Evolutionary conservation across 2,113 vertebrate species (phyloP), one percentile per base, ranked within the genome.

Genomic region (Cyanoderma ruficeps): DNA sequence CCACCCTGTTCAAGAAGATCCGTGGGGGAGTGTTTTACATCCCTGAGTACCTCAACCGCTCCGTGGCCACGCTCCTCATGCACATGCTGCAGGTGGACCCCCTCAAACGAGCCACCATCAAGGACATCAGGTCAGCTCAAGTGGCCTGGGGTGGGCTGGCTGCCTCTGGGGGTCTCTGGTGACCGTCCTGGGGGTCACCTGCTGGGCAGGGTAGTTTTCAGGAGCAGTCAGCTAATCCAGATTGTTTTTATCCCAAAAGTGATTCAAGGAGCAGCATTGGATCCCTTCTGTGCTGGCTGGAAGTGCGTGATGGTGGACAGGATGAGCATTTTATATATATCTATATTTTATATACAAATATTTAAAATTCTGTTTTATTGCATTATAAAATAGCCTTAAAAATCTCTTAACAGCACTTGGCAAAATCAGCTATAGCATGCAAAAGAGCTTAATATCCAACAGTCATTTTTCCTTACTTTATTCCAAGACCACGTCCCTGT

Each of bases 21-120:
- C 98, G 99, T 37, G 99, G 99, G 25, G 99, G 99, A 2, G 99
- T 99, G n/a, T 99, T 99, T 92, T 99, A 99, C 97, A 99, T 99
- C 96, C 99, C 99, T 0, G 99, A 99, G 71, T 99, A 99, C 97
- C 98, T 99, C 96, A 99, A 98, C 70, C 99, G 98, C 47, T 98
- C 99, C 2, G 98, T 99, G 42, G 99, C 99, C 85, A 99, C 98
- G 31, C 98, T 99, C 18, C 98, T 99, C 68, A 98, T 99, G 98
- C 98, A 99, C 89, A 99, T 99, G 99, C 96, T 99, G 83, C 99
- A 99, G 95, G 99, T 99, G 86, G 99, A 99, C 92, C 99, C 99
- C 28, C 98, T 99, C 72, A 99, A 99, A 92, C 97, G 99, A 95
- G 99, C 99, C 91, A 99, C 99, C 89, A 99, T 99, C 98, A 99